Conservation (phyloP, 2,113 vertebrate genomes). For the Pyrgilauda ruficollis region DNA sequence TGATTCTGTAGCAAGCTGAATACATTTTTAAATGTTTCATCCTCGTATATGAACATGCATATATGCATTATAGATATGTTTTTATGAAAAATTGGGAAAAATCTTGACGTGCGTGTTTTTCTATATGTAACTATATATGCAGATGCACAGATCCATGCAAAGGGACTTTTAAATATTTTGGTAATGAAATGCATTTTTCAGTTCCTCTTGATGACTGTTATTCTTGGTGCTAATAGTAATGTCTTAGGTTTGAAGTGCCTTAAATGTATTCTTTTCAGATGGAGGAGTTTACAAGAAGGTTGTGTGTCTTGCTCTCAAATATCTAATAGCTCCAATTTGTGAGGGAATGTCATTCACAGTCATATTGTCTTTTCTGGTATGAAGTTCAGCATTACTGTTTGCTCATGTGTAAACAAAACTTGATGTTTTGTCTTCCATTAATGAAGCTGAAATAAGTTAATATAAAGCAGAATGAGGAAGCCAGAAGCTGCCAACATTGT, state of each 20-base stretch:
- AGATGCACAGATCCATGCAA: not conserved
- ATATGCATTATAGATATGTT: not conserved
- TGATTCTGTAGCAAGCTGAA: not conserved
- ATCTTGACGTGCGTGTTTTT: rapidly evolving
- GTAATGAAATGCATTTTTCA: not conserved
- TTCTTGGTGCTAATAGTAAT: not conserved
- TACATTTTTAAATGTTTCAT: not conserved
- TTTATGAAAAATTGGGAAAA: not conserved
- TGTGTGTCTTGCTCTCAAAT: not conserved
- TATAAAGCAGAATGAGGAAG: not conserved
- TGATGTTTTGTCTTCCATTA: not conserved
- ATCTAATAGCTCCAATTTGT: not conserved
- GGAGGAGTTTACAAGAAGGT: not conserved
- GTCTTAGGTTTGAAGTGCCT: not conserved
- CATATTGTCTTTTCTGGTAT: not conserved
- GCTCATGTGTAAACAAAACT: not conserved
- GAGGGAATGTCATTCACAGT: not conserved
- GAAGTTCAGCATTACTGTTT: not conserved
- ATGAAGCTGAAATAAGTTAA: not conserved
- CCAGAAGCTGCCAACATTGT: not conserved
- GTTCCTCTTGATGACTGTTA: not conserved
- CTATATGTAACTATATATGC: not conserved
- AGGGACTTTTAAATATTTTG: not conserved
- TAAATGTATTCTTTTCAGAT: not conserved
- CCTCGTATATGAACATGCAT: not conserved